A percentile compares a stretch with the other conserved stretches of the same genome.
Evolutionary conservation across 2,113 vertebrate species (phyloP).

Genomic region (Catagonus wagneri): DNA sequence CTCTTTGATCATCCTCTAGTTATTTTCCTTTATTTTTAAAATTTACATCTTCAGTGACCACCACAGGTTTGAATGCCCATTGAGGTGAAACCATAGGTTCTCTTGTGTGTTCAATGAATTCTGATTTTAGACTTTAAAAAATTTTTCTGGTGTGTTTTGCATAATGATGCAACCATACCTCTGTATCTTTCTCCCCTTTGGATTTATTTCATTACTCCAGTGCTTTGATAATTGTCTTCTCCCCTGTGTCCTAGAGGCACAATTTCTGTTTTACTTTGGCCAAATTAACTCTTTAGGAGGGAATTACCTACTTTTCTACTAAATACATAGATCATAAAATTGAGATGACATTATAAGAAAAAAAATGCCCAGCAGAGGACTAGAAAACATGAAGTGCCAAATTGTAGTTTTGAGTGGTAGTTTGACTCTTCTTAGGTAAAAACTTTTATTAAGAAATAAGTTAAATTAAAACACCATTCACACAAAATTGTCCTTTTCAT

Average conservation of each 20-base stretch:
- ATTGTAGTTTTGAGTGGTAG: slow-evolving; percentile 11
- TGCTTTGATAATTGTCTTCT: background rate
- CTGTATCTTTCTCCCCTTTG: background rate
- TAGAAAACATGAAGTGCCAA: background rate
- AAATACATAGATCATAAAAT: slow-evolving; percentile 35
- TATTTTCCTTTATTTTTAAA: background rate
- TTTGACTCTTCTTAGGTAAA: slow-evolving; percentile 4
- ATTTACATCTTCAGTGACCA: slow-evolving; percentile 15
- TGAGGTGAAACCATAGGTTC: background rate
- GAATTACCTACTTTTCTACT: background rate
- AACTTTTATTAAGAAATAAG: slow-evolving; percentile 44
- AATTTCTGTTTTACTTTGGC: slow-evolving; percentile 14
- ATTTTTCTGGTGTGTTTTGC: slow-evolving; percentile 12
- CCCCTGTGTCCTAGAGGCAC: background rate
- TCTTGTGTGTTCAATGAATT: background rate
- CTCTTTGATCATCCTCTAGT: background rate
- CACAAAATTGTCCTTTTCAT: slow-evolving; percentile 3
- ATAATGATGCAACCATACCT: background rate
- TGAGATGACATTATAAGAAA: background rate
- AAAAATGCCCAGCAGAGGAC: background rate
- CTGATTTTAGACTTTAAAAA: background rate
- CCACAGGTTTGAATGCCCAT: background rate
- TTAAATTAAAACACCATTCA: slow-evolving; percentile 36
- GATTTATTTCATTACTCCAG: background rate
- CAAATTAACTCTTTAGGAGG: background rate